These are phyloP conservation scores for Aspidapion aeneum DNA, from an alignment of 2,888 invertebrate genomes.

Conservation along the genomic window DNA sequence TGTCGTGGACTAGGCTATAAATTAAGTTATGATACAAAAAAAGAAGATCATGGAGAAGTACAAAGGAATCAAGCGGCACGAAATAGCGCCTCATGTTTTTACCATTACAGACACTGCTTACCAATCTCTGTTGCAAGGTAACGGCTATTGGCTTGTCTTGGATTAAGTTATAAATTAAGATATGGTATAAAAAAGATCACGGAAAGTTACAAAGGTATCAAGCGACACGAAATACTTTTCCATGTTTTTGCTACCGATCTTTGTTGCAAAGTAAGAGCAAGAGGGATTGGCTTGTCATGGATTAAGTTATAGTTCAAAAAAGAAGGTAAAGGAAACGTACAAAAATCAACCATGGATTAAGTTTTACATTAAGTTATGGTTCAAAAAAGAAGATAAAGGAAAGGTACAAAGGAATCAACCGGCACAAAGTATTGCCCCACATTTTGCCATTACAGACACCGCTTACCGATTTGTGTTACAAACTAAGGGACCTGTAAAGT, in stretches of 20 bases:
- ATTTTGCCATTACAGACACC: no score
- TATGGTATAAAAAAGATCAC: background rate
- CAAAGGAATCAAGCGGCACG: conserved; percentile 98
- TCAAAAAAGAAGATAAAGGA: no score
- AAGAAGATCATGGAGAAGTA: conserved; percentile 99
- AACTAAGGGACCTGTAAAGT: no score
- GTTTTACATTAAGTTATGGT: background rate
- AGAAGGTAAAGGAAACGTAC: conserved; percentile 98
- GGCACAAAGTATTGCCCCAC: no score
- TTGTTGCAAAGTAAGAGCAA: conserved; percentile 92
- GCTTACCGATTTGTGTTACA: no score
- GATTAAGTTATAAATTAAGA: background rate
- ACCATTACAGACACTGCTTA: conserved; percentile 99
- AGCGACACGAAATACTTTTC: conserved; percentile 98
- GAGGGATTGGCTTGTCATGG: no score
- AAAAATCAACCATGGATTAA: no score
- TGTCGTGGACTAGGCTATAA: background rate
- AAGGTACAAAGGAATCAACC: conserved; percentile 84
- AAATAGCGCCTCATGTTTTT: conserved; percentile 99
- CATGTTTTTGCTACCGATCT: conserved; percentile 98
- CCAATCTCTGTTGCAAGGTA: conserved; percentile 98
- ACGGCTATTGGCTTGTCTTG: no score
- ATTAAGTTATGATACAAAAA: conserved; percentile 15
- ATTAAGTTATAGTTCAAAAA: conserved; percentile 44
- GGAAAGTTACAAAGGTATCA: conserved; percentile 81